These are phyloP conservation scores for Sylvia borin DNA, from an alignment of 2,797 vertebrate genomes.

Conservation along the genomic window DNA sequence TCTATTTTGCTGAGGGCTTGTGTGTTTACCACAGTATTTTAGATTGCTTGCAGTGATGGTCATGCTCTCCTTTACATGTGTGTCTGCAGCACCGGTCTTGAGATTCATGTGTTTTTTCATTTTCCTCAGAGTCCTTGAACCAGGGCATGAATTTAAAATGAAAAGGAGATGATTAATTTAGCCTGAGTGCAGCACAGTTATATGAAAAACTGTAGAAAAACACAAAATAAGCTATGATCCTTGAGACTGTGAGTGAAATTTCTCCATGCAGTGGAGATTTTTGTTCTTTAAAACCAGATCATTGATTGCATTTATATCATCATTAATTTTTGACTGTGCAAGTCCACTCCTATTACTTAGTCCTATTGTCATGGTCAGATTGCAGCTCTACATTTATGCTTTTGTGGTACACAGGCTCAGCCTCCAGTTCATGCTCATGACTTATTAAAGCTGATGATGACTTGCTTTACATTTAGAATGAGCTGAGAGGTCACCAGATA, in stretches of 20 bases:
- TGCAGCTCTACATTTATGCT: neutral
- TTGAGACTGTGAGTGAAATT: neutral
- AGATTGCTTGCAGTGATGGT: neutral
- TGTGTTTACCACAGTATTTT: neutral
- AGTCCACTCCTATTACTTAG: neutral
- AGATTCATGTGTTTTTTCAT: neutral
- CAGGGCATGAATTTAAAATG: neutral
- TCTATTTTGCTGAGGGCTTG: neutral
- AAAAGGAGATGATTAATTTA: neutral
- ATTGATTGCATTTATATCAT: neutral
- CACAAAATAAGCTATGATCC: neutral
- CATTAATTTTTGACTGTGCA: neutral
- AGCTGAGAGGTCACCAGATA: neutral
- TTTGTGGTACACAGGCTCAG: neutral
- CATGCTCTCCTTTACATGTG: neutral
- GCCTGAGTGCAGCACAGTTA: neutral
- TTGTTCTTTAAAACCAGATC: neutral
- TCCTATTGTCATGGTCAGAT: rapidly evolving
- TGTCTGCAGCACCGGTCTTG: neutral
- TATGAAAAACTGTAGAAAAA: neutral
- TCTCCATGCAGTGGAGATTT: neutral
- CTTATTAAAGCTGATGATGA: neutral
- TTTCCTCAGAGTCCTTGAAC: neutral
- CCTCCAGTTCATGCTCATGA: neutral
- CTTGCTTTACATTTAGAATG: neutral